phyloP scores from a whole-genome alignment of 2,888 invertebrate species.

The Idaea biselata region DNA sequence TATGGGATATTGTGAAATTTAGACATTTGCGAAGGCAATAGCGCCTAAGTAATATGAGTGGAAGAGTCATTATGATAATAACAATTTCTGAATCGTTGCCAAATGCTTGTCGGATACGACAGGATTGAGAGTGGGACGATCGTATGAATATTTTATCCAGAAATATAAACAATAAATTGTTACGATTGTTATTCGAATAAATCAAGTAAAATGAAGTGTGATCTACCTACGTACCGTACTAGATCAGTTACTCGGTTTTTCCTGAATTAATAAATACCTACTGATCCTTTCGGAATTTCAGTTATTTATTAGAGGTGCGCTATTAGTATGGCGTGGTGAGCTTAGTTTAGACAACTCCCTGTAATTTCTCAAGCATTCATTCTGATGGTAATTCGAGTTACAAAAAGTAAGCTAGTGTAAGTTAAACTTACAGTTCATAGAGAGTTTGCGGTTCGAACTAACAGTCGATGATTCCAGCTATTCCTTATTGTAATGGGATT shows the following conservation, averaged over 20 bases:
- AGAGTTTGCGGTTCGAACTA: too few relatives aligned
- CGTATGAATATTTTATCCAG: constrained; percentile 48
- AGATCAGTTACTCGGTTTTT: constrained; percentile 10
- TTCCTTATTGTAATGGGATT: too few relatives aligned
- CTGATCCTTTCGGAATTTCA: too few relatives aligned
- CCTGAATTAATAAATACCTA: too few relatives aligned
- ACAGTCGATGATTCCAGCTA: too few relatives aligned
- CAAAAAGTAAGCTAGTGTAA: too few relatives aligned
- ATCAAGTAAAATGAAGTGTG: constrained; percentile 43
- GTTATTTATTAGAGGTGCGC: too few relatives aligned
- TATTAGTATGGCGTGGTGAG: too few relatives aligned
- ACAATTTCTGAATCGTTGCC: constrained; percentile 70
- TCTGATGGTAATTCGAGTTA: too few relatives aligned
- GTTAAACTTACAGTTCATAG: too few relatives aligned
- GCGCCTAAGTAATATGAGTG: constrained; percentile 59
- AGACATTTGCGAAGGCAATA: constrained; percentile 62
- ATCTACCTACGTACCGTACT: constrained; percentile 5
- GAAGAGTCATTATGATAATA: constrained; percentile 68
- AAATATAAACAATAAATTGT: constrained; percentile 58
- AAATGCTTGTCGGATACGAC: constrained; percentile 58
- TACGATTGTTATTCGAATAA: constrained; percentile 44
- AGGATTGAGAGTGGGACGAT: constrained; percentile 51
- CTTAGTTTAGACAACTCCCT: too few relatives aligned
- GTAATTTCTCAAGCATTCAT: too few relatives aligned
- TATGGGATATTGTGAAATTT: constrained; percentile 60